These are phyloP conservation scores for Furcula furcula DNA, from an alignment of 2,888 invertebrate genomes.

Conservation along the genomic window DNA sequence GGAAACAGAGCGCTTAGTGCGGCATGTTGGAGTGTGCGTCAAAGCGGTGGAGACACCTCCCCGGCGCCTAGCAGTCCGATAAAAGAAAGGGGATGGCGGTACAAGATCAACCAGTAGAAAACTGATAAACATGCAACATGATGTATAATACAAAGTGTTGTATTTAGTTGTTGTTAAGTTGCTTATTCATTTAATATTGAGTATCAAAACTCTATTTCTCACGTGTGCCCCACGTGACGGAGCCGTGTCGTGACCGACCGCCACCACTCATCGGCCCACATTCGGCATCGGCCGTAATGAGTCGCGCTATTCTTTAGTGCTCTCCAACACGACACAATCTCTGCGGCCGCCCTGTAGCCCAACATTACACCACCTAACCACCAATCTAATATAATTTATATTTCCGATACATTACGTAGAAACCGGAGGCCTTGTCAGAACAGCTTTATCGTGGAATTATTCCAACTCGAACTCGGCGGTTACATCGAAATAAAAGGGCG, in stretches of 20 bases:
- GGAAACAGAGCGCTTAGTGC: too few relatives aligned
- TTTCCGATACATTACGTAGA: conserved; percentile 60
- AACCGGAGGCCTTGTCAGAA: conserved; percentile 44
- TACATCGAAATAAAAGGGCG: conserved; percentile 49
- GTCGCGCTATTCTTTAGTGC: conserved; percentile 63
- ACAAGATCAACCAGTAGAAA: too few relatives aligned
- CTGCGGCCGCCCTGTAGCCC: conserved; percentile 27
- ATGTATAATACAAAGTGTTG: too few relatives aligned
- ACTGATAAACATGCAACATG: too few relatives aligned
- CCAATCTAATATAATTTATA: conserved; percentile 67
- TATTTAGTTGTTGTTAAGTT: too few relatives aligned
- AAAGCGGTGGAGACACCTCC: too few relatives aligned
- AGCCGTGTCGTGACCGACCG: conserved; percentile 47
- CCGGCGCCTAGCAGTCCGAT: too few relatives aligned
- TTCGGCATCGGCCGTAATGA: conserved; percentile 59
- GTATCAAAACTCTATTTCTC: too few relatives aligned
- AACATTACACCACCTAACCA: conserved; percentile 50
- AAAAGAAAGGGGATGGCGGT: too few relatives aligned
- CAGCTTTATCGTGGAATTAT: conserved; percentile 53
- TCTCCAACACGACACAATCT: conserved; percentile 53
- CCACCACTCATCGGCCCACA: conserved; percentile 49
- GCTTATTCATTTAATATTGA: too few relatives aligned
- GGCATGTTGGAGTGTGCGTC: too few relatives aligned
- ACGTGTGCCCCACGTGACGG: not conserved
- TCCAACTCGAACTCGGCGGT: conserved; percentile 39